phyloP scores from a whole-genome alignment of 2,888 invertebrate species.

The Subacronicta megacephala region DNA sequence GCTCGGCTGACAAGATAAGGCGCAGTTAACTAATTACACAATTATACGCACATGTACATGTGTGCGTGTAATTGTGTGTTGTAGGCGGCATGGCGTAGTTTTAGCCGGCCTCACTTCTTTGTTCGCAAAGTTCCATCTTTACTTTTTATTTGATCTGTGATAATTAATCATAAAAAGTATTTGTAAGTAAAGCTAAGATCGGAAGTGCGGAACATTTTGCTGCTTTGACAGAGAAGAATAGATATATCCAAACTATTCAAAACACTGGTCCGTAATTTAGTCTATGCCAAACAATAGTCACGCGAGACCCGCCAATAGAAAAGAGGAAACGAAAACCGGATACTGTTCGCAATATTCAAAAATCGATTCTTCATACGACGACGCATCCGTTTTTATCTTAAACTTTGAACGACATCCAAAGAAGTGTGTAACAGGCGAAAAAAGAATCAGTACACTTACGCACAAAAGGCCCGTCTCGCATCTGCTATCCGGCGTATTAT shows the following conservation, averaged over 20 bases:
- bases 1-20: too few species aligned
- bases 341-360: constrained; percentile 75
- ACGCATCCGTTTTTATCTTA: constrained; percentile 63
- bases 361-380: constrained; percentile 70
- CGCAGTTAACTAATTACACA: too few species aligned
- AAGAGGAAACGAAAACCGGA: constrained; percentile 68
- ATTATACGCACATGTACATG: too few species aligned
- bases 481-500: constrained; percentile 79
- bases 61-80: too few species aligned
- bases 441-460: constrained; percentile 57
- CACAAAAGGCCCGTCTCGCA: constrained; percentile 76
- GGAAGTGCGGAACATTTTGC: background rate
- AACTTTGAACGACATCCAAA: constrained; percentile 54
- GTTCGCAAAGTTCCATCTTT: too few species aligned
- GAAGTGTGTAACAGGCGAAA: constrained; percentile 63
- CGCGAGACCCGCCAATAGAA: constrained; percentile 40
- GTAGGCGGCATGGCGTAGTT: too few species aligned
- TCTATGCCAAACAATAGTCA: constrained; percentile 20
- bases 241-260: constrained; percentile 27
- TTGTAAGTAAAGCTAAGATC: constrained; percentile 1
- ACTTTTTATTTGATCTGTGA: too few species aligned
- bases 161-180: too few species aligned
- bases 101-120: too few species aligned
- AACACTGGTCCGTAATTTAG: constrained; percentile 30
- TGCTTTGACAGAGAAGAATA: constrained; percentile 1